Evolutionary conservation across 2,888 invertebrate genomes (phyloP), one percentile per base, ranked within the genome.

Genomic region (Trichogramma dendrolimi): DNA sequence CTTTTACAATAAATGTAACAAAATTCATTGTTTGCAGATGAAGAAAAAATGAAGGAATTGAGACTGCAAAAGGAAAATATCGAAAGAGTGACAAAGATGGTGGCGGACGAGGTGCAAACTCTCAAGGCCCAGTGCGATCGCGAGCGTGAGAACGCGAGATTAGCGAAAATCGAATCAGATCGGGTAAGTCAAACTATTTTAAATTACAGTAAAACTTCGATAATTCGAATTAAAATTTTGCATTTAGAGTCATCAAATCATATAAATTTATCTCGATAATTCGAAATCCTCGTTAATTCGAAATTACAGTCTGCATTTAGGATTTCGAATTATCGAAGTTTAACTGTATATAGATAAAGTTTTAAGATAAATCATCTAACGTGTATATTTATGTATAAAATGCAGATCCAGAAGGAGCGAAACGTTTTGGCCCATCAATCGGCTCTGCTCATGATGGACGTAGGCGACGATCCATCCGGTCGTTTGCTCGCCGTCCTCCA

Each of bases 351-450:
- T n/a, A n/a, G n/a, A n/a, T n/a, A 10, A 51, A 6, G 39, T 39
- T 40, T 51, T 52, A 27, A 6, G 11, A 39, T 8, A 54, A 54
- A 6, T 27, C 40, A 7, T 42, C 11, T 53, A 14, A 6, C 27
- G 7, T 2, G 27, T 27, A 27, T 27, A 27, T 27, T 27, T 27
- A 27, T 27, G 42, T 11, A 51, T 60, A 6, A 0, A n/a, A 65
- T 47, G 4, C 48, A 85, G 71, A 86, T 87, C 0, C 86, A 86
- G 74, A 86, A 86, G 67, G 85, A 85, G 71, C 76, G 84, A 14
- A 84, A 84, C 67, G 84, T 87, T 6, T 76, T 89, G 52, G 85
- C 86, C 0, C 88, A 89, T 72, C 88, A 88, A 78, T 88, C 87
- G 70, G 82, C 87, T 0, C 77, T 89, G 14, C 78, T 89, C 11